A percentile compares a stretch with the other conserved stretches of the same genome.
phyloP scores from a whole-genome alignment of 2,113 vertebrate genomes.

The Mobula hypostoma region DNA sequence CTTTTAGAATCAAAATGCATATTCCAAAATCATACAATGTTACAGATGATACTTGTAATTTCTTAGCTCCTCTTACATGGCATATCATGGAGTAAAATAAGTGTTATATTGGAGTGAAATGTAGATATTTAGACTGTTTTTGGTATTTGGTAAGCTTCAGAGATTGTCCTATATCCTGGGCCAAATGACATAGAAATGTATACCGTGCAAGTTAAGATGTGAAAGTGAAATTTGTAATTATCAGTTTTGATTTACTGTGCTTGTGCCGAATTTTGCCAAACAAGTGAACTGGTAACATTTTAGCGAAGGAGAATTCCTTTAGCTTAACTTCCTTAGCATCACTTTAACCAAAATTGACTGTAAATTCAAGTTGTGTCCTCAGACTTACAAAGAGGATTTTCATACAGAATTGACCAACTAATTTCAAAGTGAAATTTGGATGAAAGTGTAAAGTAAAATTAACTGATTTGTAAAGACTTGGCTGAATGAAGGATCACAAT shows the following conservation, averaged over 20 bases:
- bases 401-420: neutral
- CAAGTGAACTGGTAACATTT: neutral
- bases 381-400: neutral
- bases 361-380: neutral
- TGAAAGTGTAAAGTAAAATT: neutral
- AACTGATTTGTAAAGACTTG: neutral
- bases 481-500: neutral
- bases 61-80: too few relatives aligned
- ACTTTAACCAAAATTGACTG: neutral
- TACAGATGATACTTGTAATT: neutral
- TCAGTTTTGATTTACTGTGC: neutral
- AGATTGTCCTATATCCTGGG: neutral
- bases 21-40: neutral
- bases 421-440: neutral
- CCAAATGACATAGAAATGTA: neutral
- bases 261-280: neutral
- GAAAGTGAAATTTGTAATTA: neutral
- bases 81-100: neutral
- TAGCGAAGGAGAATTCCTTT: neutral
- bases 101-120: neutral
- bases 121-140: neutral
- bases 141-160: neutral
- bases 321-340: too few relatives aligned
- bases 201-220: neutral
- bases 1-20: neutral